Percentiles rank a stretch among this genome's conserved stretches.
These are phyloP conservation scores for Sylvilagus floridanus DNA, from an alignment of 2,797 vertebrate genomes.

Conservation along the genomic window DNA sequence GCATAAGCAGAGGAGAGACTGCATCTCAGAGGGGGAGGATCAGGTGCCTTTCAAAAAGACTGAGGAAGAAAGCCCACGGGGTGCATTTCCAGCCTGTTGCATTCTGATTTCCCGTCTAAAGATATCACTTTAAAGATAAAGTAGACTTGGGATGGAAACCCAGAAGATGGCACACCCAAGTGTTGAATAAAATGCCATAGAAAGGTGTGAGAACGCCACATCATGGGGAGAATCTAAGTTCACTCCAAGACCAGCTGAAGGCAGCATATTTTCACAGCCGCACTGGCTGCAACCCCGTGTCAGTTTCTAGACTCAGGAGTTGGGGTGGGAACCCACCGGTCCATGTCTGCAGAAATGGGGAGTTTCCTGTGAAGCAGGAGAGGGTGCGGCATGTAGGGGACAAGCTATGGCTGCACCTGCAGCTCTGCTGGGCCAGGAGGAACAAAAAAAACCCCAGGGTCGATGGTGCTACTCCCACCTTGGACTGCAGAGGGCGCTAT, in stretches of 20 bases:
- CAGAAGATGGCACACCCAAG: background rate
- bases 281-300: background rate
- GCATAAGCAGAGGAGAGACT: background rate
- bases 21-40: background rate
- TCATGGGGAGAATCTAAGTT: background rate
- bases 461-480: background rate
- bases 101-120: slow-evolving; percentile 55
- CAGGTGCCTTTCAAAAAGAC: background rate
- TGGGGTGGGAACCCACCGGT: background rate
- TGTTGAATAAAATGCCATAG: background rate
- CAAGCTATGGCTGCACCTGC: background rate
- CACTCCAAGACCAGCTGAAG: background rate
- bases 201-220: background rate
- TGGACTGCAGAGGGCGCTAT: background rate
- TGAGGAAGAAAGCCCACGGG: background rate
- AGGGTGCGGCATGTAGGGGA: background rate
- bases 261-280: background rate
- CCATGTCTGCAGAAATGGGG: background rate
- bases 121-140: slow-evolving; percentile 53
- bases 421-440: background rate
- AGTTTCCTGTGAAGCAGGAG: background rate
- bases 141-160: slow-evolving; percentile 3
- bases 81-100: background rate
- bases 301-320: background rate
- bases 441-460: background rate